Evolutionary conservation across 2,888 invertebrate species (phyloP).

Genomic region (Andrena flavipes): DNA sequence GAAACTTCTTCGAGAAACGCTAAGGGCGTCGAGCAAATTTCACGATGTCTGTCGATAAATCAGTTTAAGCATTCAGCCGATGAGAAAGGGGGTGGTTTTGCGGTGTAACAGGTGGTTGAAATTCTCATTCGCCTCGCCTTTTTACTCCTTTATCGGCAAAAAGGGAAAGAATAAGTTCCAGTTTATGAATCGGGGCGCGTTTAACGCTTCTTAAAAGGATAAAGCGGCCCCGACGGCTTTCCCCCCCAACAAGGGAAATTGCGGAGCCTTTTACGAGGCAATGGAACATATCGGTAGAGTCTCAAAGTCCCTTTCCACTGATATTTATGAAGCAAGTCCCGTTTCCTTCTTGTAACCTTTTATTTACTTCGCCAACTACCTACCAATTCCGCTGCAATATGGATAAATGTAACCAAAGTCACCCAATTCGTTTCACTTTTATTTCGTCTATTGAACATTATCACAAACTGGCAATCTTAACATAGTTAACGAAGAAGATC

Average conservation of each 20-base stretch:
- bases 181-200: slow-evolving; percentile 82
- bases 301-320: slow-evolving; percentile 31
- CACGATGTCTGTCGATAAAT: slow-evolving; percentile 81
- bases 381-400: not conserved
- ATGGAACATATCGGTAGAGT: slow-evolving; percentile 61
- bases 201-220: slow-evolving; percentile 83
- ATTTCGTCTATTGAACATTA: slow-evolving; percentile 67
- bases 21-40: slow-evolving; percentile 65
- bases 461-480: slow-evolving; percentile 79
- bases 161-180: slow-evolving; percentile 82
- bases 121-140: slow-evolving; percentile 81
- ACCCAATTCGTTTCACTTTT: slow-evolving; percentile 29
- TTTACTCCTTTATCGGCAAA: slow-evolving; percentile 83
- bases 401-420: slow-evolving; percentile 28
- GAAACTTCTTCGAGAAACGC: slow-evolving; percentile 51
- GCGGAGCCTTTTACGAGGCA: slow-evolving; percentile 72
- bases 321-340: slow-evolving; percentile 28
- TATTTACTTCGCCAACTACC: no score
- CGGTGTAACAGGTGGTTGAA: slow-evolving; percentile 83
- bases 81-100: slow-evolving; percentile 78
- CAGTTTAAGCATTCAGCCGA: slow-evolving; percentile 80
- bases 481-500: slow-evolving; percentile 73
- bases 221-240: slow-evolving; percentile 76
- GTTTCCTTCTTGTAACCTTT: slow-evolving; percentile 44
- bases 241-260: slow-evolving; percentile 72